phyloP scores from a whole-genome alignment of 2,113 vertebrate species.

The Notothenia rossii region DNA sequence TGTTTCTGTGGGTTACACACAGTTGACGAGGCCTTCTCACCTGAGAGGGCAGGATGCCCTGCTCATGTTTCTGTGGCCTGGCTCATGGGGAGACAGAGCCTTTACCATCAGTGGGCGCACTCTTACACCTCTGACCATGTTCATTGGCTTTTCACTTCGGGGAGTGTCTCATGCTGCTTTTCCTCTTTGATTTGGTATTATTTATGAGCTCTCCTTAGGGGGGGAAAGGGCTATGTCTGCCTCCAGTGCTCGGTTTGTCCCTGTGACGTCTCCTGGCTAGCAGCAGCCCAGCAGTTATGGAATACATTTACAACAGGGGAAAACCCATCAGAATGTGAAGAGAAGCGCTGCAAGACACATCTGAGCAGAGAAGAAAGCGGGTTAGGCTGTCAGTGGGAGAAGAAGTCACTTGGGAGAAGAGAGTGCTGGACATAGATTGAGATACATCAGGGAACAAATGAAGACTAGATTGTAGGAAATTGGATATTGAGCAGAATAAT shows the following conservation, averaged over 20 bases:
- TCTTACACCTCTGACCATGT: conserved; percentile 51
- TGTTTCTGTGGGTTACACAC: conserved; percentile 49
- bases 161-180: conserved; percentile 57
- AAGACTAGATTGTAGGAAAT: conserved; percentile 40
- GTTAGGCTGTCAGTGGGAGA: conserved; percentile 43
- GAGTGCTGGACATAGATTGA: conserved; percentile 62
- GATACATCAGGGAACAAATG: conserved; percentile 55
- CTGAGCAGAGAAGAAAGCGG: conserved; percentile 33
- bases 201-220: conserved; percentile 70
- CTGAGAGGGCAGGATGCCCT: conserved; percentile 51
- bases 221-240: conserved; percentile 52
- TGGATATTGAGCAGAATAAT: conserved; percentile 42
- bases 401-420: conserved; percentile 34
- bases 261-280: conserved; percentile 61
- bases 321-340: conserved; percentile 55
- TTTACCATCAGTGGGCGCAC: conserved; percentile 37
- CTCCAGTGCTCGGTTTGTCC: conserved; percentile 65
- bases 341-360: conserved; percentile 46
- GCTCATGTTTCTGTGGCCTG: conserved; percentile 48
- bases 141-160: conserved; percentile 61
- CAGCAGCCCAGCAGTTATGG: conserved; percentile 64
- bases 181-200: conserved; percentile 74
- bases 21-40: conserved; percentile 63
- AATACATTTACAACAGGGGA: conserved; percentile 67
- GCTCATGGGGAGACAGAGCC: conserved; percentile 27